Base-by-base conservation (phyloP, 2,888 invertebrate species). In the Polydrusus cervinus region DNA sequence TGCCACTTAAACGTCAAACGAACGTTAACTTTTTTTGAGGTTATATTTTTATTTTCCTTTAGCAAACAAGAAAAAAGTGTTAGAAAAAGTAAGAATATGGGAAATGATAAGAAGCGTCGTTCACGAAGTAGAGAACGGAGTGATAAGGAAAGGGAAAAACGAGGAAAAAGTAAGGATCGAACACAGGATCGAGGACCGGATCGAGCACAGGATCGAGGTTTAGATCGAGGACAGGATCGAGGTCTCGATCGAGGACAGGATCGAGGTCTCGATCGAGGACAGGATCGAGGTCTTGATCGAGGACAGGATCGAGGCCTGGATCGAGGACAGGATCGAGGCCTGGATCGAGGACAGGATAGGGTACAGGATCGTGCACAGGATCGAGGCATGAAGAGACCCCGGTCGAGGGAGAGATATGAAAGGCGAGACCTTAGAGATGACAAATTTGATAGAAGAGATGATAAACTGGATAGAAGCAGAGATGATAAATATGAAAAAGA, bases 91-190 rank as follows among this genome's bases (percentile, higher is more conserved):
- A 13, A 43, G 13, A 61, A 34, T 43, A 87, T 87, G 87, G 87
- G 83, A 25, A 85, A 83, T 75, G 87, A 87, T 47, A 87, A 87
- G 77, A 87, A 86, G 79, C 82, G 87, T 13, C 80, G 87, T 25
- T 87, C 87, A 3, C 82, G 88, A 60, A 87, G 88, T 57, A 86
- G 87, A 70, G 89, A 89, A 68, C 81, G 87, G 80, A 49, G 80
- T 14, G 85, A 85, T 49, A 84, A 83, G 74, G 84, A 85, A 62
- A 80, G 84, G 14, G 85, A 85, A 45, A 85, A 85, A 77, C 78
- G 84, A 67, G 70, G 77, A 10, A 86, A 85, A 79, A 81, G 25
- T 25, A 25, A 25, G 25, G 25, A 25, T 25, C 25, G 25, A 25
- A 1, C 25, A 25, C 25, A 25, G 5, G 25, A 25, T 25, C 25